These are phyloP conservation scores for Eudasyphora cyanicolor DNA, from an alignment of 2,888 invertebrate species.

Conservation along the genomic window DNA sequence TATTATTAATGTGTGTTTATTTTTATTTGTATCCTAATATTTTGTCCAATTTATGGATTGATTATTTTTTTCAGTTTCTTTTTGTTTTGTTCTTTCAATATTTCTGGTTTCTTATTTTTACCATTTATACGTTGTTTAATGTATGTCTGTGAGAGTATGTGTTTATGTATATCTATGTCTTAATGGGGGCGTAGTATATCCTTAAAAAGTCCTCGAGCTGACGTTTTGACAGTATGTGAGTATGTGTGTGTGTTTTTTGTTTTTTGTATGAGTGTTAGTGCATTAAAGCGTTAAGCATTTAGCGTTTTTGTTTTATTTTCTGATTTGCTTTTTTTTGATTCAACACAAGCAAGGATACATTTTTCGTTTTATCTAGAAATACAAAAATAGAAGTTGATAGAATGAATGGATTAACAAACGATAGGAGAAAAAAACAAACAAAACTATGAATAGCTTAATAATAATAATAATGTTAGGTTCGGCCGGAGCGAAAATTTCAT, in stretches of 20 bases:
- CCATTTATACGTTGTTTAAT: constrained; percentile 43
- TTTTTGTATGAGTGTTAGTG: not conserved
- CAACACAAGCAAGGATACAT: constrained; percentile 30
- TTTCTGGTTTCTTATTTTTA: constrained; percentile 42
- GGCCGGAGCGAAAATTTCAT: no score
- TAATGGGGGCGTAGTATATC: no score
- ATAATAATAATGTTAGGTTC: no score
- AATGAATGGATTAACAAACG: not conserved
- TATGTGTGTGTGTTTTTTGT: not conserved
- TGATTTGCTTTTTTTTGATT: constrained; percentile 3
- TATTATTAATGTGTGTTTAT: constrained; percentile 47
- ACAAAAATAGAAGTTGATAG: constrained; percentile 25
- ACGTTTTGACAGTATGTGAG: not conserved
- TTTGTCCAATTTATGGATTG: constrained; percentile 13
- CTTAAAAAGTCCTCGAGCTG: not conserved
- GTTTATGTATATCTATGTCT: not conserved
- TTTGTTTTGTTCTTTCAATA: constrained; percentile 33
- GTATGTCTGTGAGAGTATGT: constrained; percentile 18
- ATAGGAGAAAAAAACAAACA: not conserved
- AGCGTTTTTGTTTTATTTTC: constrained; percentile 21
- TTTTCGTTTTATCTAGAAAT: constrained; percentile 28
- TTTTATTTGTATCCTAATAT: constrained; percentile 52
- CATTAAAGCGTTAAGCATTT: constrained; percentile 34
- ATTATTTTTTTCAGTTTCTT: constrained; percentile 41
- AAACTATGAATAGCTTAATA: not conserved